phyloP scores from a whole-genome alignment of 2,888 invertebrate species.

The Dorcus hopei region DNA sequence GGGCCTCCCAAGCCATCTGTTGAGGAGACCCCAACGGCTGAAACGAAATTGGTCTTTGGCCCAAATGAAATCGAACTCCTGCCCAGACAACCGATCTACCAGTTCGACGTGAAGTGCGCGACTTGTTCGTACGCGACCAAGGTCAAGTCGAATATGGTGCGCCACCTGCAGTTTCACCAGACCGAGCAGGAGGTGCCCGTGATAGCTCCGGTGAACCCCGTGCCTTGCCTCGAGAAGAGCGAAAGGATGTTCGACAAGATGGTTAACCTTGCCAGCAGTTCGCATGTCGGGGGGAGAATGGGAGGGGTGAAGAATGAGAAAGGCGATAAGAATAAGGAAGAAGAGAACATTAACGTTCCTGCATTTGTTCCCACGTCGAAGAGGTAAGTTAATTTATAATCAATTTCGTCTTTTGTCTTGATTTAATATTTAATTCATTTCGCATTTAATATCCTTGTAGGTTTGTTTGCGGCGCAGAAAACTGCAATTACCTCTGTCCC shows the following conservation, averaged over 20 bases:
- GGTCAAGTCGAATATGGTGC: constrained; percentile 67
- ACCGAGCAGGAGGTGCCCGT: constrained; percentile 58
- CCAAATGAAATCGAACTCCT: constrained; percentile 63
- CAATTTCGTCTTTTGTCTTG: no score
- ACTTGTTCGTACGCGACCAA: constrained; percentile 60
- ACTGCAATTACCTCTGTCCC: constrained; percentile 68
- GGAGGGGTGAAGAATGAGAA: constrained; percentile 27
- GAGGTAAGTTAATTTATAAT: constrained; percentile 10
- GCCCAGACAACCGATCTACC: constrained; percentile 64
- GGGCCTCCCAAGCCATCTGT: background rate
- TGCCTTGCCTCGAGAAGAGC: constrained; percentile 72
- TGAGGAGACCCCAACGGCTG: background rate
- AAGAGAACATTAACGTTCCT: constrained; percentile 22
- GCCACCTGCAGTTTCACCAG: constrained; percentile 67
- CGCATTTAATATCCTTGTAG: constrained; percentile 45
- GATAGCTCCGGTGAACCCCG: constrained; percentile 75
- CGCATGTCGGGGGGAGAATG: constrained; percentile 46
- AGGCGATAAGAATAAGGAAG: constrained; percentile 21
- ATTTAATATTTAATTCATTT: no score
- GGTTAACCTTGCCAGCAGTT: constrained; percentile 79
- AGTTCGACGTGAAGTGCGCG: constrained; percentile 60
- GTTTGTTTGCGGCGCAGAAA: constrained; percentile 68
- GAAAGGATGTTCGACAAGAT: constrained; percentile 83
- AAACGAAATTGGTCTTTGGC: constrained; percentile 43
- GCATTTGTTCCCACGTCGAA: constrained; percentile 24